Conservation (phyloP, 2,888 invertebrate genomes). For the Cantharis rufa region DNA sequence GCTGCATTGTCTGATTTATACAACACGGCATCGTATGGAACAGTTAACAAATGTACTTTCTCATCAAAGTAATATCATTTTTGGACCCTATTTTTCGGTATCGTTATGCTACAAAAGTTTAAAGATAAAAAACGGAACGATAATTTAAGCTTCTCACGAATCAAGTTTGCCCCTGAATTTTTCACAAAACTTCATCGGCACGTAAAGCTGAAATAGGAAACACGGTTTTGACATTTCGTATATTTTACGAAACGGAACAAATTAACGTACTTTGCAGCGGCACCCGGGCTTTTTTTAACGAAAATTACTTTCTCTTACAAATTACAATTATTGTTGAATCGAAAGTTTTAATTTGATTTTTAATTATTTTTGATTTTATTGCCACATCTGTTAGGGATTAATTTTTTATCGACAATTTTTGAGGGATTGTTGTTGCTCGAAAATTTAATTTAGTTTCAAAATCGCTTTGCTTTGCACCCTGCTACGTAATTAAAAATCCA, state of each 20-base stretch:
- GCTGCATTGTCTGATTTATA: conserved; percentile 17
- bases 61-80: conserved; percentile 15
- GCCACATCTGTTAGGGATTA: not conserved
- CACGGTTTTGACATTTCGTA: conserved; percentile 25
- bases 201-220: conserved; percentile 22
- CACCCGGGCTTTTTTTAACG: not conserved
- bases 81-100: conserved; percentile 15
- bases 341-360: not conserved
- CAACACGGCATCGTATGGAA: conserved; percentile 12
- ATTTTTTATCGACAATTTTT: not conserved
- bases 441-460: not conserved
- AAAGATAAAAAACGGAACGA: conserved; percentile 22
- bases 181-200: conserved; percentile 25
- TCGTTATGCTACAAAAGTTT: conserved; percentile 22
- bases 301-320: not conserved
- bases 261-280: conserved; percentile 12
- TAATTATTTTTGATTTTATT: not conserved
- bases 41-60: conserved; percentile 22
- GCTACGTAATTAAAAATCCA: not conserved
- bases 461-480: not conserved
- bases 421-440: not conserved
- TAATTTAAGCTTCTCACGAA: conserved; percentile 27
- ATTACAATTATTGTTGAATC: not conserved
- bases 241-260: conserved; percentile 22
- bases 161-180: conserved; percentile 18